phyloP scores from a whole-genome alignment of 2,797 vertebrate genomes.

The Bovichtus variegatus region DNA sequence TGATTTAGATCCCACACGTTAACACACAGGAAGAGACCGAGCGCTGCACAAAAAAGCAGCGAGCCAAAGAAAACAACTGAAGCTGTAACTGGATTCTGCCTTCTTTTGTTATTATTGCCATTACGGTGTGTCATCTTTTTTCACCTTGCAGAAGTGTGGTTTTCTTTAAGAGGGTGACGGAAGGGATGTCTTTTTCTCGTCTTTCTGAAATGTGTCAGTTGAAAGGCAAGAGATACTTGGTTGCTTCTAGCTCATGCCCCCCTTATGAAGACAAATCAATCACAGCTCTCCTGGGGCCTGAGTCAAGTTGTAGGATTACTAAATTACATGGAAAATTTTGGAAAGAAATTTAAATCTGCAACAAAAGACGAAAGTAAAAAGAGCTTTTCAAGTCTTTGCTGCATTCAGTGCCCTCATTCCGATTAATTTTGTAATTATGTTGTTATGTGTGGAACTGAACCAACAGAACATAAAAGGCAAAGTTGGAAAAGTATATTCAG shows the following conservation, averaged over 20 bases:
- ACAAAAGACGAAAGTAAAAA: neutral
- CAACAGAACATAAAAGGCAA: constrained; percentile 9
- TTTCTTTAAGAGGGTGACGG: constrained; percentile 7
- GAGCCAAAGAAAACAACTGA: constrained; percentile 80
- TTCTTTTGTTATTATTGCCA: constrained; percentile 67
- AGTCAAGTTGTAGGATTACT: constrained; percentile 19
- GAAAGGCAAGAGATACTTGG: constrained; percentile 8
- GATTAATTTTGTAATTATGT: constrained; percentile 5
- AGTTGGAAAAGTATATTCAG: neutral
- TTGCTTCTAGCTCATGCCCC: constrained; percentile 6
- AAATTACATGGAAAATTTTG: constrained; percentile 29
- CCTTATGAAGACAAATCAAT: constrained; percentile 41
- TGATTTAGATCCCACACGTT: constrained; percentile 61
- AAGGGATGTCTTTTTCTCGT: constrained; percentile 16
- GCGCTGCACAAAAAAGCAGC: constrained; percentile 18
- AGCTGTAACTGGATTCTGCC: constrained; percentile 65
- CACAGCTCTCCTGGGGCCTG: constrained; percentile 11
- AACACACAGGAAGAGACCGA: constrained; percentile 50
- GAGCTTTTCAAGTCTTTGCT: constrained; percentile 14
- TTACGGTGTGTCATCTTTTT: constrained; percentile 68
- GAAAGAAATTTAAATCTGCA: constrained; percentile 8
- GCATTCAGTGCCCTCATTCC: constrained; percentile 2
- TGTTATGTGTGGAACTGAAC: constrained; percentile 8
- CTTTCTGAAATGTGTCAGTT: constrained; percentile 26
- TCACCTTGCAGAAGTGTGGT: constrained; percentile 27